Base-by-base conservation (phyloP, 2,888 invertebrate species). In the Abrostola triplasia region DNA sequence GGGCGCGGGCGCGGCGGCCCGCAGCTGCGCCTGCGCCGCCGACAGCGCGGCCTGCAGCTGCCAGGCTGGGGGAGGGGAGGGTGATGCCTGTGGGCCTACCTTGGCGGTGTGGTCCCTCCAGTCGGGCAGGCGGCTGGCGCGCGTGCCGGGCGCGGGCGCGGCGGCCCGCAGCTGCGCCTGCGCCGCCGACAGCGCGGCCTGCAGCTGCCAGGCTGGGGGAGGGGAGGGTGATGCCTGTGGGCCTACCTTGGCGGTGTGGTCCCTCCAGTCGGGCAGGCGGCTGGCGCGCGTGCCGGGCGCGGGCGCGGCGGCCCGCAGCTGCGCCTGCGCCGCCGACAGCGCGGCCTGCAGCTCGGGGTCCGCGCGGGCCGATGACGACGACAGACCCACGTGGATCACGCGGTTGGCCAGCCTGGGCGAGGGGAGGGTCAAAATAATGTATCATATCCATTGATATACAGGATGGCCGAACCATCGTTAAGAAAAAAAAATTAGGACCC, bases 341-440 rank as follows among this genome's bases (percentile, higher is more conserved):
- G 97, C 96, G 6, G 97, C 96, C 56, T 98, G 98, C 87, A 98
- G 98, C 61, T 96, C 95, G 0, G 98, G 98, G 95, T 99, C 99
- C 84, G 98, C 98, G 6, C 84, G 81, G 0, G 84, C 90, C 8
- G 77, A 67, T 7, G 64, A 51, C 0, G 90, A 90, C 84, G 98
- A 98, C 91, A 99, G 97, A 50, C 99, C 98, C 24, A 99, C 98
- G 86, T 98, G 96, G 63, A 99, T 95, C 5, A 99, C 99, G 38
- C 99, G 96, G 90, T 98, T 98, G 4, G 99, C 98, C 10, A 99
- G 92, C 53, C 99, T 96, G 74, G 1, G 5, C 6, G 8, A 0
- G 35, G 12, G 10, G 7, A 11, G 11, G n/a, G n/a, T n/a, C n/a
- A n/a, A n/a, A n/a, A n/a, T n/a, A n/a, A n/a, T n/a, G n/a, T n/a